A percentile compares a stretch with the other conserved stretches of the same genome.
These are phyloP conservation scores for Caenorhabditis sp. DNA, from an alignment of 2,888 invertebrate species.

Conservation along the genomic window DNA sequence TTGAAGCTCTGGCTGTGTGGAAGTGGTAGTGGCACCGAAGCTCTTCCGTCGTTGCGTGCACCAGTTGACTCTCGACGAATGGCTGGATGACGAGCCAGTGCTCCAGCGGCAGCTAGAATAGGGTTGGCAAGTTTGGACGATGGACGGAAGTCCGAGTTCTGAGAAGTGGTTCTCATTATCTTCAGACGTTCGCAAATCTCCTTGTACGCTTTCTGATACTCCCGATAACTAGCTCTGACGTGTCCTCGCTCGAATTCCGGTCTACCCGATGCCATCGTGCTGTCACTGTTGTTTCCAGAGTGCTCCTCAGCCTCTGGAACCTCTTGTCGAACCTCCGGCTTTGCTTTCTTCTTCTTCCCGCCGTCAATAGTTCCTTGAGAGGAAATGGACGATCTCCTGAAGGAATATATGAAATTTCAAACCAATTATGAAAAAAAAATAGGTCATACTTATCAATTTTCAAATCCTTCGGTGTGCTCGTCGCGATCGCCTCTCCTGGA, in stretches of 20 bases:
- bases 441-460: slow-evolving; percentile 27
- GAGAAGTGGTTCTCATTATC: slow-evolving; percentile 18
- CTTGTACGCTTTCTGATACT: slow-evolving; percentile 44
- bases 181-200: slow-evolving; percentile 51
- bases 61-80: slow-evolving; percentile 37
- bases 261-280: slow-evolving; percentile 39
- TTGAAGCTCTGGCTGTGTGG: slow-evolving; percentile 44
- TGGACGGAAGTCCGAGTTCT: slow-evolving; percentile 46
- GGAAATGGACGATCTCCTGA: slow-evolving; percentile 28
- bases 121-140: slow-evolving; percentile 51
- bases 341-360: no score
- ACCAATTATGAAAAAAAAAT: background rate
- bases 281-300: slow-evolving; percentile 52
- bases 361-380: slow-evolving; percentile 36
- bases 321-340: slow-evolving; percentile 8
- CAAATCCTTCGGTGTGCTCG: slow-evolving; percentile 58
- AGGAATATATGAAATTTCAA: background rate
- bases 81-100: slow-evolving; percentile 31
- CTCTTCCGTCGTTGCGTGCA: slow-evolving; percentile 39
- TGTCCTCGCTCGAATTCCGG: slow-evolving; percentile 43
- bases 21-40: slow-evolving; percentile 48
- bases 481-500: slow-evolving; percentile 59
- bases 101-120: slow-evolving; percentile 53
- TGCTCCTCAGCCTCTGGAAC: slow-evolving; percentile 7
- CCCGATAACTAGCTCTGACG: slow-evolving; percentile 49